phyloP scores from a whole-genome alignment of 1,140 invertebrate genomes.

The Penaeus indicus region DNA sequence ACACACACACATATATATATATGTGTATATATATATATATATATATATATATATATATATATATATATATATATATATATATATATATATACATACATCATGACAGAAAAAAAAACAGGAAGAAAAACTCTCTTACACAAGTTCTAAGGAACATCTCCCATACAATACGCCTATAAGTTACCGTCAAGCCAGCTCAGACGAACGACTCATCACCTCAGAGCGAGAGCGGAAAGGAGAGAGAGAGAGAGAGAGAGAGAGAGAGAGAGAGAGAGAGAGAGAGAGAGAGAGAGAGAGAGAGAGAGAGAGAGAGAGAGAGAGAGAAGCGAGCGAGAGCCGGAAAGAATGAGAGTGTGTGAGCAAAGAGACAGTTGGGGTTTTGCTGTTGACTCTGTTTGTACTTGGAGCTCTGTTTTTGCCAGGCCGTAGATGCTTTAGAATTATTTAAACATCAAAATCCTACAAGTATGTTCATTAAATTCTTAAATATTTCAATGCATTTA shows the following conservation, averaged over 20 bases:
- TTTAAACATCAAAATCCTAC: too few relatives aligned
- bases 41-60: conserved; percentile 48
- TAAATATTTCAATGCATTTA: background rate
- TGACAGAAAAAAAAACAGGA: background rate
- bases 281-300: background rate
- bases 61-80: conserved; percentile 50
- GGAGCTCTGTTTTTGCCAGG: too few relatives aligned
- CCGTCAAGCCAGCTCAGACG: background rate
- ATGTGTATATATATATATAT: conserved; percentile 7
- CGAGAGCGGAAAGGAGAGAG: background rate
- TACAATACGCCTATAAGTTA: background rate
- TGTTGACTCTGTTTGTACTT: too few relatives aligned
- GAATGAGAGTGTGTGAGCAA: too few relatives aligned
- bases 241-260: background rate
- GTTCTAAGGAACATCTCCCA: too few relatives aligned
- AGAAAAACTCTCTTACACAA: background rate
- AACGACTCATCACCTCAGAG: too few relatives aligned
- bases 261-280: background rate
- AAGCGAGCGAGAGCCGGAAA: too few relatives aligned
- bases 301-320: too few relatives aligned
- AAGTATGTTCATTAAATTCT: background rate
- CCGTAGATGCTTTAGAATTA: too few relatives aligned
- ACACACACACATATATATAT: conserved; percentile 29
- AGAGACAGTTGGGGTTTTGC: too few relatives aligned
- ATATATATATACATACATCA: conserved; percentile 13